Evolutionary conservation across 2,797 vertebrate genomes (phyloP).

Genomic region (Acrocephalus scirpaceus): DNA sequence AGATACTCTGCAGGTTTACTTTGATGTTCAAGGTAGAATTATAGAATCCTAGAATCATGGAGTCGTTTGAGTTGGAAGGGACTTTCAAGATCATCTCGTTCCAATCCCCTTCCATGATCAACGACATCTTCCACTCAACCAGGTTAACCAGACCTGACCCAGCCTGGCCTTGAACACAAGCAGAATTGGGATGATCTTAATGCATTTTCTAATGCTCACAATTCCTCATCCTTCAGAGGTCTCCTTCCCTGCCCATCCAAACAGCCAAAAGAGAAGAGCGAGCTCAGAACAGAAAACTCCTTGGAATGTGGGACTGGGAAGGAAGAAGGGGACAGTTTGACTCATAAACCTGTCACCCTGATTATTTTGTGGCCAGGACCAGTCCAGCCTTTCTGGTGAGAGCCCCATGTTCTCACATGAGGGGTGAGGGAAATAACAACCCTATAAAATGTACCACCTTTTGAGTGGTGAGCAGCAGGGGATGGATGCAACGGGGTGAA

Average conservation of each 20-base stretch:
- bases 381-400: not conserved
- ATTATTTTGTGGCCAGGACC: not conserved
- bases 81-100: rapidly evolving
- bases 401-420: not conserved
- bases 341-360: too few species aligned
- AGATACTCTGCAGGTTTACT: not conserved
- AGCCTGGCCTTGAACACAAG: not conserved
- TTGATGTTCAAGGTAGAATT: not conserved
- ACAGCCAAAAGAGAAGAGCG: not conserved
- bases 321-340: not conserved
- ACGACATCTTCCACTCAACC: too few species aligned
- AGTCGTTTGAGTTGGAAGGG: not conserved
- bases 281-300: not conserved
- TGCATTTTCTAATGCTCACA: not conserved
- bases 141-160: not conserved
- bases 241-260: not conserved
- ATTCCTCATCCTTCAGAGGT: not conserved
- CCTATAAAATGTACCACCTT: not conserved
- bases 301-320: not conserved
- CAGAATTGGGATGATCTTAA: not conserved
- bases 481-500: not conserved
- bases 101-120: not conserved
- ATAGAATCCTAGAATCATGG: not conserved
- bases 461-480: not conserved
- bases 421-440: not conserved